phyloP scores from a whole-genome alignment of 2,797 vertebrate species.

The Cirrhinus molitorella region DNA sequence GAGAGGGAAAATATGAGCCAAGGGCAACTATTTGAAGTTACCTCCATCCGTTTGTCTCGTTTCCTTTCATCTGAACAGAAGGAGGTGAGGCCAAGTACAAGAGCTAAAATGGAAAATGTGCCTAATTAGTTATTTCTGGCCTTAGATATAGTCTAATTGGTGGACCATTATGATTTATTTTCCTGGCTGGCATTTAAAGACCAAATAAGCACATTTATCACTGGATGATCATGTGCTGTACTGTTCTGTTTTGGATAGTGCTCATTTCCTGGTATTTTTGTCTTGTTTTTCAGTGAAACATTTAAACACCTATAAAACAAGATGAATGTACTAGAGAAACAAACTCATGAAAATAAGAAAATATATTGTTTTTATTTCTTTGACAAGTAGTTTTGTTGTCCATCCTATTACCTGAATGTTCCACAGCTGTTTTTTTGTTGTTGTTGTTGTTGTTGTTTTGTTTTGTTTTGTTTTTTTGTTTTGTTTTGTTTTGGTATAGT shows the following conservation, averaged over 20 bases:
- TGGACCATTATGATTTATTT: conserved; percentile 49
- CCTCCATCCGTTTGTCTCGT: not conserved
- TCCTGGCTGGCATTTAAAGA: conserved; percentile 56
- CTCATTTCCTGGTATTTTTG: not conserved
- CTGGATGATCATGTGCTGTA: not conserved
- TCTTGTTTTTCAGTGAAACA: not conserved
- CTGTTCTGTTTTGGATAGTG: not conserved
- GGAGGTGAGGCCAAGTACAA: conserved; percentile 23
- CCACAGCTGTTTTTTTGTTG: too few relatives aligned
- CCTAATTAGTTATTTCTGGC: conserved; percentile 51
- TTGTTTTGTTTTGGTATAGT: too few relatives aligned
- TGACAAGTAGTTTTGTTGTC: not conserved
- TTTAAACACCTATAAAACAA: not conserved
- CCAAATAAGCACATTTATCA: conserved; percentile 17
- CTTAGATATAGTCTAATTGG: conserved; percentile 55
- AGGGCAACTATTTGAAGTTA: conserved; percentile 34
- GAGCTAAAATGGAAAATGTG: conserved; percentile 30
- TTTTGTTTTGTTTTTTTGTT: too few relatives aligned
- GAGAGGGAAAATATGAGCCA: not conserved
- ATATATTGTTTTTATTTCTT: not conserved
- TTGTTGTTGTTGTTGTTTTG: too few relatives aligned
- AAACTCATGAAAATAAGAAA: not conserved
- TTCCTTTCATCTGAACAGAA: conserved; percentile 48
- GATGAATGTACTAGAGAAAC: not conserved
- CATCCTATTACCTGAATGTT: not conserved